phyloP scores from a whole-genome alignment of 2,797 vertebrate species.

The Myotis planiceps region DNA sequence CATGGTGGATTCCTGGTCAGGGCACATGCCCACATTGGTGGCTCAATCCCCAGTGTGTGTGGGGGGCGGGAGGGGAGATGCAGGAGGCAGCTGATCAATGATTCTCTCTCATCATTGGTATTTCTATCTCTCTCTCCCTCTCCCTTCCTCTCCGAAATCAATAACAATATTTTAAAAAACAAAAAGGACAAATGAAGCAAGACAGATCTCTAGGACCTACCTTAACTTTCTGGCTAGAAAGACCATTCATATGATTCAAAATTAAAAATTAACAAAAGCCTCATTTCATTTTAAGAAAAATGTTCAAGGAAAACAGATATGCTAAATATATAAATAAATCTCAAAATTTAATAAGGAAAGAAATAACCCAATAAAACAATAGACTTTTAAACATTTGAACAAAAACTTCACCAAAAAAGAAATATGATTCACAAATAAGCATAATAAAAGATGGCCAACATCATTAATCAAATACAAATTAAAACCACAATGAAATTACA shows the following conservation, averaged over 20 bases:
- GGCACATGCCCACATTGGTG: too few relatives aligned
- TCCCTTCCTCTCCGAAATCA: too few relatives aligned
- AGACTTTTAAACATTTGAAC: neutral
- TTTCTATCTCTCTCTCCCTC: too few relatives aligned
- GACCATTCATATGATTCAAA: neutral
- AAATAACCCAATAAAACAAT: neutral
- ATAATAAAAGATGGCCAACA: neutral
- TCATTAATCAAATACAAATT: neutral
- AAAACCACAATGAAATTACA: neutral
- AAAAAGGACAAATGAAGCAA: neutral
- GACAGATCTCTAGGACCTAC: neutral
- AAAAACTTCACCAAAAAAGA: neutral
- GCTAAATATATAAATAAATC: neutral
- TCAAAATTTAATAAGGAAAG: neutral
- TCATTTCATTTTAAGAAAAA: slow-evolving; percentile 2
- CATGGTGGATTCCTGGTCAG: too few relatives aligned
- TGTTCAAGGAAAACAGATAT: neutral
- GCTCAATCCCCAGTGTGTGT: too few relatives aligned
- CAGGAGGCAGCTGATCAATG: too few relatives aligned
- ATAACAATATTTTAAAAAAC: neutral
- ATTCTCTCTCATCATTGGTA: too few relatives aligned
- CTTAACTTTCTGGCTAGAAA: neutral
- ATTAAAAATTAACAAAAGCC: neutral
- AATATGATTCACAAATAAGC: neutral
- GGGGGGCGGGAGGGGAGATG: too few relatives aligned